A percentile compares a stretch with the other conserved stretches of the same genome.
Evolutionary conservation across 2,888 invertebrate species (phyloP).

Genomic region (Tenthredo notha): DNA sequence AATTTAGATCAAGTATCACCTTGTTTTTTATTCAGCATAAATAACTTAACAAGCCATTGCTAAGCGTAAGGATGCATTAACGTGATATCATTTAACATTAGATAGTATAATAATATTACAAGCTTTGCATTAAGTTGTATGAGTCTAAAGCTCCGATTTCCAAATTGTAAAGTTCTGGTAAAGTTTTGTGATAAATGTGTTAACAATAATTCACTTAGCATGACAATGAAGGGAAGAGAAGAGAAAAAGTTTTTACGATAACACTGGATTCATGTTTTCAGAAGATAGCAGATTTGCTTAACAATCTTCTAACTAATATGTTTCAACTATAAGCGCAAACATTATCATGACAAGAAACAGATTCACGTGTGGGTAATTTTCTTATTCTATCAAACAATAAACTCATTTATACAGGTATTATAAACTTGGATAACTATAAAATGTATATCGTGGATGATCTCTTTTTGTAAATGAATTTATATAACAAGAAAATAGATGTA

Average conservation of each 20-base stretch:
- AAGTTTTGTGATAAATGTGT: constrained; percentile 38
- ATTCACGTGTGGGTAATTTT: constrained; percentile 29
- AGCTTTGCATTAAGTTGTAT: constrained; percentile 41
- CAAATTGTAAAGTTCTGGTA: constrained; percentile 15
- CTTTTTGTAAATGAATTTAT: constrained; percentile 49
- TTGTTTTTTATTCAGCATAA: constrained; percentile 32
- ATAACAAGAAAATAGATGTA: constrained; percentile 34
- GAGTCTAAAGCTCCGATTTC: not conserved
- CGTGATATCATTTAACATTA: constrained; percentile 50
- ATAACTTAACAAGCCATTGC: constrained; percentile 31
- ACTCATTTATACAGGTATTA: constrained; percentile 39
- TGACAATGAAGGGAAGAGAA: constrained; percentile 32
- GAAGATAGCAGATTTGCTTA: constrained; percentile 13
- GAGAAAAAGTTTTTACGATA: constrained; percentile 7
- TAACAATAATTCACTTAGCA: constrained; percentile 30
- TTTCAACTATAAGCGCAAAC: not conserved
- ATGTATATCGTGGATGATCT: constrained; percentile 40
- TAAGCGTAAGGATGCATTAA: constrained; percentile 28
- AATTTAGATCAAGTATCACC: constrained; percentile 26
- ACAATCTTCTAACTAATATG: constrained; percentile 1
- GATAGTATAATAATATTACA: constrained; percentile 37
- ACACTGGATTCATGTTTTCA: not conserved
- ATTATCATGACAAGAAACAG: constrained; percentile 26
- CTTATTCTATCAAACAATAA: constrained; percentile 6
- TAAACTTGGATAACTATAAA: constrained; percentile 42